Percentiles rank a stretch among this genome's conserved stretches.
These are phyloP conservation scores for Drosophila bunnanda DNA, from an alignment of 2,888 invertebrate genomes.

Conservation along the genomic window DNA sequence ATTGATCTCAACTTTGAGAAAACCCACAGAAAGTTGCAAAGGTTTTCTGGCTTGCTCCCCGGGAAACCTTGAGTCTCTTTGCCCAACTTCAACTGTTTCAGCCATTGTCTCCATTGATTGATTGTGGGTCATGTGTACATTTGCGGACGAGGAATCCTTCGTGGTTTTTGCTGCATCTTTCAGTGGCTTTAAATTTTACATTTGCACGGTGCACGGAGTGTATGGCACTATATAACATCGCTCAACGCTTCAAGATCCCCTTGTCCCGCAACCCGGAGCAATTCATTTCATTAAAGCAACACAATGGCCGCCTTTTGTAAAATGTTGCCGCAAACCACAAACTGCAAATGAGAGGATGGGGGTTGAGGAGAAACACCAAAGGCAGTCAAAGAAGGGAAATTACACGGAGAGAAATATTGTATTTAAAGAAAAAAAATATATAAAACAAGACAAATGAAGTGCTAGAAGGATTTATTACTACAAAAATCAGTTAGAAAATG, in stretches of 20 bases:
- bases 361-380: not conserved
- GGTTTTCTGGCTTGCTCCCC: not conserved
- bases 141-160: conserved; percentile 38
- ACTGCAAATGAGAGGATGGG: conserved; percentile 43
- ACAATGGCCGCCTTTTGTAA: conserved; percentile 71
- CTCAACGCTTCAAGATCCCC: conserved; percentile 42
- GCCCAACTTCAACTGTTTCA: conserved; percentile 9
- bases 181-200: conserved; percentile 63
- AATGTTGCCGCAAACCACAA: conserved; percentile 61
- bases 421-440: not conserved
- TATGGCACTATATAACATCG: conserved; percentile 17
- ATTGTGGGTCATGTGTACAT: conserved; percentile 71
- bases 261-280: conserved; percentile 55
- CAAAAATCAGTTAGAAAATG: not conserved
- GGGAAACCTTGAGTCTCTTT: conserved; percentile 24
- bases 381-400: conserved; percentile 8
- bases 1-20: not conserved
- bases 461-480: not conserved
- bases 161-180: conserved; percentile 53
- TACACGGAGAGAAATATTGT: not conserved
- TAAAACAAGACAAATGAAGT: not conserved
- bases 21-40: conserved; percentile 26
- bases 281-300: conserved; percentile 76
- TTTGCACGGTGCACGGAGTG: conserved; percentile 12
- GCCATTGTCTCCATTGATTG: conserved; percentile 53